These are phyloP conservation scores for Andrena trimmerana DNA, from an alignment of 2,888 invertebrate genomes.

Conservation along the genomic window DNA sequence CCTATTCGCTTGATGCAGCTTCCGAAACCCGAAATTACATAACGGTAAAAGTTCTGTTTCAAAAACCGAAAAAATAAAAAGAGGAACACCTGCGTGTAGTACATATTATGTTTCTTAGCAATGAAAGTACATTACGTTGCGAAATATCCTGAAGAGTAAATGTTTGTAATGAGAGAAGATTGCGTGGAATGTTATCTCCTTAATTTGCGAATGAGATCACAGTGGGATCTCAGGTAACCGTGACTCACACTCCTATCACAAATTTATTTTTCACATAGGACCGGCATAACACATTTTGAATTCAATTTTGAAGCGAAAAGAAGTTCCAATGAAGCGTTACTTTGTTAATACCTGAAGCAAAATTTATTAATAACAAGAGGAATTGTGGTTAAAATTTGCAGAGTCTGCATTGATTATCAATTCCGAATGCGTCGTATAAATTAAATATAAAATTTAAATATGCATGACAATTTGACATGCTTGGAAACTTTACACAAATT, in stretches of 20 bases:
- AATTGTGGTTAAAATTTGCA: no score
- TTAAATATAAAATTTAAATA: no score
- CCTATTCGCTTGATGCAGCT: background rate
- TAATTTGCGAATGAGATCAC: conserved; percentile 32
- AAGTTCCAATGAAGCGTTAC: background rate
- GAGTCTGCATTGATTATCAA: no score
- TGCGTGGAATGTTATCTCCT: conserved; percentile 35
- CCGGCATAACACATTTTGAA: background rate
- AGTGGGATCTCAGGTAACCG: background rate
- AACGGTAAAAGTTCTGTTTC: background rate
- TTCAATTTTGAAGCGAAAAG: background rate
- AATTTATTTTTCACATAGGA: background rate
- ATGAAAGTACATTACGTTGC: conserved; percentile 9
- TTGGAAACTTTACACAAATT: no score
- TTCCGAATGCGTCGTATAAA: no score
- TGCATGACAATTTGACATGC: no score
- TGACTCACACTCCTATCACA: background rate
- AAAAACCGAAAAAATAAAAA: background rate
- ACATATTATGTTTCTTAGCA: background rate
- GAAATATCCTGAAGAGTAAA: conserved; percentile 34
- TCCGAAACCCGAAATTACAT: background rate
- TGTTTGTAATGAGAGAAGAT: conserved; percentile 20
- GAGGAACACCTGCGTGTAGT: background rate
- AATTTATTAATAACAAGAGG: no score
- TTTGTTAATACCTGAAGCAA: background rate